Evolutionary conservation across 2,113 vertebrate species (phyloP), one percentile per base, ranked within the genome.

Genomic region (Misgurnus mizolepis): DNA sequence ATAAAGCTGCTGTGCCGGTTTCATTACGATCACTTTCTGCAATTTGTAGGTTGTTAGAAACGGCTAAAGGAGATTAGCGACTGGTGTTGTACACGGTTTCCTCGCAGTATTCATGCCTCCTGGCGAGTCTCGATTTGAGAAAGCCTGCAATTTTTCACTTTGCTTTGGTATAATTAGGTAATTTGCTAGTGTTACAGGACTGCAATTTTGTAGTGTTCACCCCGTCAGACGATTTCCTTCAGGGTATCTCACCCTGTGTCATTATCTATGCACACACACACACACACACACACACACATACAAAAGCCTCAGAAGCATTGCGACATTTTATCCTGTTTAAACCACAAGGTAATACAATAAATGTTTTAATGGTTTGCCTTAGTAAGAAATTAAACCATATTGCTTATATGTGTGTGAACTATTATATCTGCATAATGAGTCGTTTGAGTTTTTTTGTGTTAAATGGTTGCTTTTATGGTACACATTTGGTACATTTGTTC

Each of bases 111-210:
- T 50, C 14, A 6, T 80, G 58, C 76, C 86, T 85, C 77, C 64
- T 69, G 81, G 85, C 84, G 39, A 73, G 67, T 78, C 34, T 39
- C 41, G n/a, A 70, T 72, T 41, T 82, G 62, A 81, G 83, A 83
- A 86, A 87, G 58, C 22, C 87, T 80, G 82, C 80, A 80, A 88
- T 89, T 88, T 88, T 88, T 89, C 84, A 88, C 85, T 91, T 84
- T 62, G 69, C 85, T 83, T 78, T 79, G 41, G 84, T 81, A 56
- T 88, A 89, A 92, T 82, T 78, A 87, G 86, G 88, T 92, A 91
- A 93, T 93, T 91, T 88, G 87, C 86, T 88, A 86, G 87, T 83
- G 76, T 89, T 87, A 87, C 87, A 86, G 83, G 81, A 85, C 55
- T 72, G 78, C 85, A 83, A 85, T 92, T 92, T 87, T 82, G 85